Percentiles rank a stretch among this genome's conserved stretches.
phyloP scores from a whole-genome alignment of 2,888 invertebrate genomes.

The Morpho helenor region DNA sequence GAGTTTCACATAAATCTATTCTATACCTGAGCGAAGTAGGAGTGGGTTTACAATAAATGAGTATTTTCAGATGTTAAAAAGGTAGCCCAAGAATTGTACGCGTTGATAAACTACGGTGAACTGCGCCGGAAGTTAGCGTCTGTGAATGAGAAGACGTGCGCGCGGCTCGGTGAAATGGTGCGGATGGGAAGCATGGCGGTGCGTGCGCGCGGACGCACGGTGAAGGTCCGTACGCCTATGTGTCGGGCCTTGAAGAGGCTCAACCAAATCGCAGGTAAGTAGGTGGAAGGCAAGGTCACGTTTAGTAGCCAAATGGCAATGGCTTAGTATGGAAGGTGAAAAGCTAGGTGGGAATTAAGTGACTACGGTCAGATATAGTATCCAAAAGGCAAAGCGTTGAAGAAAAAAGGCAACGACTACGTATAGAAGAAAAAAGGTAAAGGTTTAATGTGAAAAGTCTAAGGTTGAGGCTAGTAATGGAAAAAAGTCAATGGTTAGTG shows the following conservation, averaged over 20 bases:
- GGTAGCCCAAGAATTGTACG: slow-evolving; percentile 94
- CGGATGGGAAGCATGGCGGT: slow-evolving; percentile 91
- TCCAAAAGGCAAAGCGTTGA: too few relatives aligned
- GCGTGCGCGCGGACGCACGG: slow-evolving; percentile 89
- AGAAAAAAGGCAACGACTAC: too few relatives aligned
- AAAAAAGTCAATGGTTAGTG: too few relatives aligned
- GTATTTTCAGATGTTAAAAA: slow-evolving; percentile 87
- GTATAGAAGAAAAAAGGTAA: too few relatives aligned
- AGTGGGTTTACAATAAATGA: too few relatives aligned
- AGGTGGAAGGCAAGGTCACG: background rate
- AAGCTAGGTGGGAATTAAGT: too few relatives aligned
- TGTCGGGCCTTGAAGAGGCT: slow-evolving; percentile 93
- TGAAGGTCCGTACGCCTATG: slow-evolving; percentile 94
- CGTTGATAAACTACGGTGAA: slow-evolving; percentile 96
- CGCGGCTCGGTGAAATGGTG: slow-evolving; percentile 92
- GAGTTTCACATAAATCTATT: too few relatives aligned
- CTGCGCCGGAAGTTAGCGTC: slow-evolving; percentile 89
- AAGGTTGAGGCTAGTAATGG: too few relatives aligned
- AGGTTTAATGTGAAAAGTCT: too few relatives aligned
- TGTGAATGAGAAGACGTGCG: slow-evolving; percentile 88
- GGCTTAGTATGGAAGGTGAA: too few relatives aligned
- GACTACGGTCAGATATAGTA: too few relatives aligned
- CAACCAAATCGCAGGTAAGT: slow-evolving; percentile 91
- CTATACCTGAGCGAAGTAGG: too few relatives aligned
- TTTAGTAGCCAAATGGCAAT: background rate